Base-by-base conservation (phyloP, 2,888 invertebrate species). In the Heliconius charithonia region DNA sequence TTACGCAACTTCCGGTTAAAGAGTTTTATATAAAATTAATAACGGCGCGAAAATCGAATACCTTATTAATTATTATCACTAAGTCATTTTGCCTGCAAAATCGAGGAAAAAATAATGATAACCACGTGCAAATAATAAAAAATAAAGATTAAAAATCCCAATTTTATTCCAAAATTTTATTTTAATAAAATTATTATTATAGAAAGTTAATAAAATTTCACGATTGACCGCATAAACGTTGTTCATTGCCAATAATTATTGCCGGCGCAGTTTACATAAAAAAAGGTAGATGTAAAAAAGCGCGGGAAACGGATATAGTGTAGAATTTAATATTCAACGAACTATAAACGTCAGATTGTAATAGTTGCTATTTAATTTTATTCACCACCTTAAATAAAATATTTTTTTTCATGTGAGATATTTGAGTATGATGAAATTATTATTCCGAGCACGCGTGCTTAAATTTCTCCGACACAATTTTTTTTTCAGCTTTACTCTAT, bases 241-340 rank as follows among this genome's bases (percentile, higher is more conserved):
- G 19, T 71, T 29, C 51, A 12, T 51, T 71, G 22, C 29, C 51
- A 51, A 71, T 29, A 51, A 51, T 69, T 67, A 37, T 37, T 71
- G 22, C 70, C n/a, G 51, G 22, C 27, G 29, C 10, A 19, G 27
- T 25, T 45, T 70, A 45, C 10, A 71, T 29, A 51, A 73, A 72
- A 41, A 73, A 73, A 22, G 19, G 6, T 29, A 25, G 45, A 16
- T 51, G 71, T 51, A 51, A 62, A 59, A 73, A 73, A 73, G 62
- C 72, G 72, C 72, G 72, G 72, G 72, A 73, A 59, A 73, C 72
- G 45, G 70, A 56, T 51, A 71, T 27, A 27, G 10, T 4, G 29
- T 71, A 51, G 10, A 71, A 51, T 7, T 27, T 59, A 51, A 51
- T 29, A 27, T 22, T 22, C 27, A 22, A 71, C 12, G 37, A 37